Evolutionary conservation across 2,888 invertebrate genomes (phyloP).

Genomic region (Tuta absoluta): DNA sequence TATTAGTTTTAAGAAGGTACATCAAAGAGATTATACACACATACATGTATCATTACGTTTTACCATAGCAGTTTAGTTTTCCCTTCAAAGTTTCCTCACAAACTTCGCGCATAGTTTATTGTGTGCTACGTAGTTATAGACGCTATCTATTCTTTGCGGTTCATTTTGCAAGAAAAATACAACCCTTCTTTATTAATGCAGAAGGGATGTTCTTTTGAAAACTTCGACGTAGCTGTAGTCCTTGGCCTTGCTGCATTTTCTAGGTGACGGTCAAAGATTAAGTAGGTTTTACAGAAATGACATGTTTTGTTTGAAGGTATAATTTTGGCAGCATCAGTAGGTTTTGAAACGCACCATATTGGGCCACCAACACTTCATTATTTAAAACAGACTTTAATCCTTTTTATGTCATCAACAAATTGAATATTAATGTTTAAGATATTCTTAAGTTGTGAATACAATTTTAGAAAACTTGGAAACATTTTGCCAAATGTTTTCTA

Average conservation of each 20-base stretch:
- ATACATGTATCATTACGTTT: no score
- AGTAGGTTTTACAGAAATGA: neutral
- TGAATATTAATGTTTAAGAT: no score
- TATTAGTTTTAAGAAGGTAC: no score
- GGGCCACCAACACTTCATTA: no score
- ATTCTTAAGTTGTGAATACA: no score
- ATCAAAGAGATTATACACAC: no score
- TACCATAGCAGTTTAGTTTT: no score
- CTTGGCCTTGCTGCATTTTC: neutral
- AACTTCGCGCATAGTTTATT: neutral
- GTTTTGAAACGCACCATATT: neutral
- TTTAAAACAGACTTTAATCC: no score
- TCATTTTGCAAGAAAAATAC: slow-evolving; percentile 7
- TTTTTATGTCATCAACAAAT: no score
- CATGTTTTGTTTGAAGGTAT: neutral
- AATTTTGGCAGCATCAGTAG: neutral
- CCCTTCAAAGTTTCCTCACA: neutral
- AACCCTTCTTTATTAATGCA: neutral
- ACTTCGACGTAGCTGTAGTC: neutral
- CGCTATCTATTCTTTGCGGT: neutral
- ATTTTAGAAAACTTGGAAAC: no score
- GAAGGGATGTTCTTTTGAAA: slow-evolving; percentile 6
- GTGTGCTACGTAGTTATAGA: neutral
- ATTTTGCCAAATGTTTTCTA: no score
- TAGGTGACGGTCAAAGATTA: neutral